Base-by-base conservation (phyloP, 2,797 vertebrate species). In the Xiphorhynchus erythropygius region DNA sequence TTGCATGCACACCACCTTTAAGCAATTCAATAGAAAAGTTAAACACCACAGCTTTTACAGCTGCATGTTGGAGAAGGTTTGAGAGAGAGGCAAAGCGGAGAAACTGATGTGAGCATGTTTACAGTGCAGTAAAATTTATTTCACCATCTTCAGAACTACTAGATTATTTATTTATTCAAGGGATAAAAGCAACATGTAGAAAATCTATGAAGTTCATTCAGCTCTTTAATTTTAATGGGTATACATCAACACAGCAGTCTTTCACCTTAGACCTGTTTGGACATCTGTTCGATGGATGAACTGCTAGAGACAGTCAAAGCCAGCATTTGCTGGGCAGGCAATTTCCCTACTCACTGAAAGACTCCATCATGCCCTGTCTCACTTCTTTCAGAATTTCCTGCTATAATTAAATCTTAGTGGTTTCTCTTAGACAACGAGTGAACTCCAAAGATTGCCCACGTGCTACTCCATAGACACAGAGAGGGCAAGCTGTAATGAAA, bases 161-260 rank as follows among this genome's bases (percentile, higher is more conserved):
- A 60, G 18, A 41, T 69, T 76, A 86, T 74, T 92, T 90, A 70
- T 46, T 91, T 76, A 90, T 82, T 89, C 91, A 85, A 68, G 13
- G 60, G 35, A 78, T 84, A 53, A 74, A 91, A 91, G 60, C 50
- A 87, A 80, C 27, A 33, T 35, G 60, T 1, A 89, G 49, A 93
- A 93, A 80, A 23, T 47, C 39, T 52, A 37, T 27, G 13, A 89
- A 49, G 68, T 85, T 89, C 52, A 74, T 92, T 91, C 68, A 87
- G 27, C 23, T 87, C 71, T 60, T 90, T 82, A 30, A 89, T 75
- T 93, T 87, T 64, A 85, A 68, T 57, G 46, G 64, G 30, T 83
- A 41, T 52, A 83, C 0, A 4, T 69, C 60, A 68, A 75, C n/a
- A n/a, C 2, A 60, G 41, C 37, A 80, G 37, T 47, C 89, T 91